A percentile compares a stretch with the other conserved stretches of the same genome.
Conservation (phyloP, 2,113 vertebrate species). For the Candoia aspera region DNA sequence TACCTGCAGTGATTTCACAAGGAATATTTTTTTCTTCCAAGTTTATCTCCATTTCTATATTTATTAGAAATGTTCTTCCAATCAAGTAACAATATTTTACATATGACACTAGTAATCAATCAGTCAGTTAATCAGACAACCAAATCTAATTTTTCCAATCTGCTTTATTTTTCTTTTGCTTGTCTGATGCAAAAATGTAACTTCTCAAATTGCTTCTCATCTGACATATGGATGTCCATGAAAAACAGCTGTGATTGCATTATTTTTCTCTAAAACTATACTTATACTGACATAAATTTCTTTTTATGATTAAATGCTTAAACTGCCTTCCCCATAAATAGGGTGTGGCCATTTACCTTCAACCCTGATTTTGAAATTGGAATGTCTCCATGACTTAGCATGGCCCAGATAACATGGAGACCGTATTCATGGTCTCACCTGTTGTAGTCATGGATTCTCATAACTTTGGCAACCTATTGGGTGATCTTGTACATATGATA, state of each 20-base stretch:
- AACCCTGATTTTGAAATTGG: not conserved
- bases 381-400: not conserved
- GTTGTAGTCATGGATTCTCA: not conserved
- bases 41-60: not conserved
- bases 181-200: not conserved
- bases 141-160: not conserved
- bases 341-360: not conserved
- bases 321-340: not conserved
- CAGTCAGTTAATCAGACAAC: not conserved
- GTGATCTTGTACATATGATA: not conserved
- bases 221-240: not conserved
- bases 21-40: not conserved
- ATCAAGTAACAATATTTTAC: not conserved
- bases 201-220: not conserved
- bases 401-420: not conserved
- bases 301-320: not conserved
- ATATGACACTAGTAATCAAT: not conserved
- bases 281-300: not conserved
- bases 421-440: not conserved
- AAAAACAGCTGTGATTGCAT: not conserved
- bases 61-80: not conserved
- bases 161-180: not conserved
- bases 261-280: not conserved
- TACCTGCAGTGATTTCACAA: not conserved
- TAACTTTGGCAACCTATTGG: not conserved